phyloP scores from a whole-genome alignment of 2,888 invertebrate genomes.

The Plagiodera versicolora region DNA sequence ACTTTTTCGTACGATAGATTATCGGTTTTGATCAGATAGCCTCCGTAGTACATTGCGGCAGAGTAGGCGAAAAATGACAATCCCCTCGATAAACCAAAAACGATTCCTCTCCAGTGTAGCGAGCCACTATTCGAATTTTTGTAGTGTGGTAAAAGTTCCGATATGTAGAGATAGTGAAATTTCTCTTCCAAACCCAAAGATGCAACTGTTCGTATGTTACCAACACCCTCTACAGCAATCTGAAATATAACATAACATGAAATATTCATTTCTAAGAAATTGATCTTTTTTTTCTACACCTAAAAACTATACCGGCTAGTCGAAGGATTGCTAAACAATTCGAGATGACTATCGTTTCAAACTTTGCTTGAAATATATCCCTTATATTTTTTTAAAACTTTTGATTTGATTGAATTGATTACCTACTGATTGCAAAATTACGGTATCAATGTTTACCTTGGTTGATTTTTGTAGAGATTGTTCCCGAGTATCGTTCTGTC shows the following conservation, averaged over 20 bases:
- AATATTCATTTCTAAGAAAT: too few relatives aligned
- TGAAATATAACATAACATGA: constrained; percentile 46
- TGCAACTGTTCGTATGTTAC: constrained; percentile 76
- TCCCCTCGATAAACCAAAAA: constrained; percentile 73
- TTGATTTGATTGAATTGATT: too few relatives aligned
- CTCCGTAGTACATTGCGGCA: constrained; percentile 74
- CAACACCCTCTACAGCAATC: constrained; percentile 77
- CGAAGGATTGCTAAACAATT: too few relatives aligned
- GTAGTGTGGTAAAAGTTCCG: constrained; percentile 64
- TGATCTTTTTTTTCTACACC: too few relatives aligned
- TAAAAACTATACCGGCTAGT: too few relatives aligned
- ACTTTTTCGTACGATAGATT: constrained; percentile 63
- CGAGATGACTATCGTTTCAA: too few relatives aligned
- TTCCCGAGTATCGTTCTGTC: constrained; percentile 69
- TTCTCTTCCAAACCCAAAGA: constrained; percentile 71
- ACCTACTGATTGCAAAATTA: too few relatives aligned
- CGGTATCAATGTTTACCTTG: too few relatives aligned
- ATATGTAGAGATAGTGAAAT: constrained; percentile 66
- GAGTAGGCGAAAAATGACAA: constrained; percentile 74
- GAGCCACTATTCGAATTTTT: constrained; percentile 58
- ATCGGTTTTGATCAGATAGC: constrained; percentile 62
- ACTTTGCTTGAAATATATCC: too few relatives aligned
- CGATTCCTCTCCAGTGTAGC: constrained; percentile 68
- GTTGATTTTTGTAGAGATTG: constrained; percentile 72
- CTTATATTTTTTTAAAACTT: too few relatives aligned